Evolutionary conservation across 2,888 invertebrate species (phyloP).

Genomic region (Papilio demoleus): DNA sequence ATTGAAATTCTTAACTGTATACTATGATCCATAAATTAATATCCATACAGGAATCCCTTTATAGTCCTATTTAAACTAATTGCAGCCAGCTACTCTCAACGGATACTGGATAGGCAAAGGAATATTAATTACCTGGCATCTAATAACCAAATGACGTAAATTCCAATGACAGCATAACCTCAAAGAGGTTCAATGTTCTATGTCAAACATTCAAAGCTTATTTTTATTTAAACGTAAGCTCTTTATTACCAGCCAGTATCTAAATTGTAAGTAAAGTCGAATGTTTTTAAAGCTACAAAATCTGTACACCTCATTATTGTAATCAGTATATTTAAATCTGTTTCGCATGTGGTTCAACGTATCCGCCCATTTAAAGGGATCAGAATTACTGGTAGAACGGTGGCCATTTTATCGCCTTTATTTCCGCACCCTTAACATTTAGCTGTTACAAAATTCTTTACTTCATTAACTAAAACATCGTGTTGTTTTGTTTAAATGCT

Average conservation of each 20-base stretch:
- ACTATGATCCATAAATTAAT: not conserved
- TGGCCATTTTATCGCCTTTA: slow-evolving; percentile 29
- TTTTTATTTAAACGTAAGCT: no score
- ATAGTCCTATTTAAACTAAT: slow-evolving; percentile 33
- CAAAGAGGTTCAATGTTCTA: not conserved
- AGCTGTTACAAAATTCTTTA: slow-evolving; percentile 40
- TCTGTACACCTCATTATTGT: slow-evolving; percentile 31
- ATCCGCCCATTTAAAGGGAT: slow-evolving; percentile 34
- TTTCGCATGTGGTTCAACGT: slow-evolving; percentile 24
- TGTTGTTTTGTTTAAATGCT: slow-evolving; percentile 1
- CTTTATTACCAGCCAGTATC: not conserved
- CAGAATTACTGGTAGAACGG: slow-evolving; percentile 21
- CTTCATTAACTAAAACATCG: slow-evolving; percentile 41
- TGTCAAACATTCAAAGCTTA: no score
- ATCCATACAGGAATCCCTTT: slow-evolving; percentile 27
- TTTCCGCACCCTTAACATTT: slow-evolving; percentile 44
- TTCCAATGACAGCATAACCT: not conserved
- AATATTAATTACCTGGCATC: not conserved
- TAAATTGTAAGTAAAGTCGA: slow-evolving; percentile 28
- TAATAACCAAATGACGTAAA: not conserved
- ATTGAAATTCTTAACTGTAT: not conserved
- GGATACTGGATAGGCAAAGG: not conserved
- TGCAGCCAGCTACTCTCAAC: not conserved
- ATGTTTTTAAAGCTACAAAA: slow-evolving; percentile 24
- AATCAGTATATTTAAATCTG: slow-evolving; percentile 30